Conservation (phyloP, 2,797 vertebrate genomes). For the Lepus townsendii region DNA sequence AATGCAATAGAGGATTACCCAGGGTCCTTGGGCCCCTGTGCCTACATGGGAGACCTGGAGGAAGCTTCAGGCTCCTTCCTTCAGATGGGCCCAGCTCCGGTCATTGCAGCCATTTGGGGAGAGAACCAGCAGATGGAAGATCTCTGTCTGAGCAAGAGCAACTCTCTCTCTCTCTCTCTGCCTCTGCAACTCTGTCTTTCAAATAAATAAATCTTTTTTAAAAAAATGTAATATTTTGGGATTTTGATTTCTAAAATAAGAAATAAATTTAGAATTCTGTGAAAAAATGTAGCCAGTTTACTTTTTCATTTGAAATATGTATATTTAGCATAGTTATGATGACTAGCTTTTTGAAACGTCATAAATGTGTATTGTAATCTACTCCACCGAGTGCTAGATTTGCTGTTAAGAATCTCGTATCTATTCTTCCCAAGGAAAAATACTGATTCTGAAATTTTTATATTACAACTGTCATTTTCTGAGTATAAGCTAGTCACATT, state of each 20-base stretch:
- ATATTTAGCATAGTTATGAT: neutral
- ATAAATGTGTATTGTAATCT: neutral
- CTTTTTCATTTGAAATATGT: neutral
- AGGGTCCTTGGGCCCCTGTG: too few species aligned
- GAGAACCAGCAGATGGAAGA: too few species aligned
- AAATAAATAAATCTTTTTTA: too few species aligned
- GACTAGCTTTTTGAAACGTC: neutral
- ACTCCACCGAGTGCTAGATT: neutral
- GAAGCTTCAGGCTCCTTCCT: too few species aligned
- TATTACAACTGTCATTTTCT: neutral
- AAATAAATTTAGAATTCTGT: neutral
- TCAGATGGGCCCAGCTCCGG: too few species aligned
- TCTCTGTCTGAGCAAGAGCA: too few species aligned
- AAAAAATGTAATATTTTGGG: too few species aligned
- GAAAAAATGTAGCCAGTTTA: neutral
- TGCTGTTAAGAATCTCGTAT: neutral
- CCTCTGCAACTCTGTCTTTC: too few species aligned
- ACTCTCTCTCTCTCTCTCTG: too few species aligned
- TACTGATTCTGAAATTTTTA: neutral
- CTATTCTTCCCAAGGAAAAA: neutral
- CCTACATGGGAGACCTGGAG: too few species aligned
- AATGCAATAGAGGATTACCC: too few species aligned
- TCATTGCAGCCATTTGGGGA: too few species aligned
- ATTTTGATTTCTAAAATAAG: slow-evolving; percentile 34
- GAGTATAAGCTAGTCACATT: neutral